Evolutionary conservation across 1,140 invertebrate genomes (phyloP), one percentile per base, ranked within the genome.

Genomic region (Drosophila quadrilineata): DNA sequence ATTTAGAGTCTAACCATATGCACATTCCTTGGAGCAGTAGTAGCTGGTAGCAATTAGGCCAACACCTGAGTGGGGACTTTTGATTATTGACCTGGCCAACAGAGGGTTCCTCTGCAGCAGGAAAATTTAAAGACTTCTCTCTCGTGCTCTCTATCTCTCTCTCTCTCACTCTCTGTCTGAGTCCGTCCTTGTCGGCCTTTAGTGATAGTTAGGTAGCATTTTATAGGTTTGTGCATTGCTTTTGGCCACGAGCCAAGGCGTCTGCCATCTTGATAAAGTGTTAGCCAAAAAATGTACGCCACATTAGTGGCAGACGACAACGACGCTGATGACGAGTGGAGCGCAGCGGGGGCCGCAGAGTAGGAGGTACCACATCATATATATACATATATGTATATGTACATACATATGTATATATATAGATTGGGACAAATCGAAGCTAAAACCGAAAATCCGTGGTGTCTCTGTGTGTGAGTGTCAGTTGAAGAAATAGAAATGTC

Each of bases 211-310:
- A 65, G 64, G 53, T 84, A 64, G 59, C 49, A 49, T 63, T 68
- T 45, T 84, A 52, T 67, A 82, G 65, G 65, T 85, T 77, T 84
- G 79, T 84, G 77, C 77, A 84, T 62, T 85, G 65, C 41, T 70
- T 71, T 71, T 85, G 79, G 79, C 79, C 35, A 6, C 10, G 14
- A 54, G 66, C 79, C 79, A 84, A 84, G 79, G 79, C 79, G 79
- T 84, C 79, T 84, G 79, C 79, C 79, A 84, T 84, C 79, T 84
- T 84, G 79, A 84, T 84, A 84, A 85, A 84, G 77, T 85, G 77
- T 84, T 84, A 64, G 77, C 77, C 79, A 84, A 84, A 84, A 84
- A 84, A 85, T 75, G 74, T 86, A 84, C 79, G 79, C 79, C 74
- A 84, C 79, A 84, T 84, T 84, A 84, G 79, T 85, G 77, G 74